Conservation (phyloP, 2,797 vertebrate genomes). For the Meda fulgida region DNA sequence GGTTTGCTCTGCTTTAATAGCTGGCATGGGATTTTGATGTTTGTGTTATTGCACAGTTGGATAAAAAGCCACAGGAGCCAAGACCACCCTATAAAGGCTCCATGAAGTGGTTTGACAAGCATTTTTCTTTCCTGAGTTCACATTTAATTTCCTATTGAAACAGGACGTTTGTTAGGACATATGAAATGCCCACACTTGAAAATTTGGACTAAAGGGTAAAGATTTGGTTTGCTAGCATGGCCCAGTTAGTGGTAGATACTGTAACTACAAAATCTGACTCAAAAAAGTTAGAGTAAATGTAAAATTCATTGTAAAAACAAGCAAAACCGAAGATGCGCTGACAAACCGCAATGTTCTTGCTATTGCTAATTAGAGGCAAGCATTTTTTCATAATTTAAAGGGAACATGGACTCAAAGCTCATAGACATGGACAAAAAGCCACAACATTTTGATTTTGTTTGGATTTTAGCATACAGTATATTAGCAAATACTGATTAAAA, state of each 20-base stretch:
- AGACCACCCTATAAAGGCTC: background rate
- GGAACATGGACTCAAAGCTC: background rate
- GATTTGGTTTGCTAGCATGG: background rate
- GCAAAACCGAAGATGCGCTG: background rate
- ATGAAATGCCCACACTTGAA: background rate
- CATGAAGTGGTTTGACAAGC: background rate
- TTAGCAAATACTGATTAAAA: background rate
- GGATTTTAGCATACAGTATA: background rate
- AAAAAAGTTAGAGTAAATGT: background rate
- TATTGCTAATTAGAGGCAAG: background rate
- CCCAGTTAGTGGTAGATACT: background rate
- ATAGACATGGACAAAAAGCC: background rate
- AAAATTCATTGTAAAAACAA: background rate
- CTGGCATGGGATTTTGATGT: background rate
- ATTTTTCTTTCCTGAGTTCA: background rate
- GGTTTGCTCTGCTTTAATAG: slow-evolving; percentile 8
- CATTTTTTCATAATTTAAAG: background rate
- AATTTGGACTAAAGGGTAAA: background rate
- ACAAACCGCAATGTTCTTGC: background rate
- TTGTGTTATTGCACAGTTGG: slow-evolving; percentile 15
- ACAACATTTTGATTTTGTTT: background rate
- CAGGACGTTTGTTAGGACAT: background rate
- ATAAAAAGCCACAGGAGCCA: slow-evolving; percentile 8
- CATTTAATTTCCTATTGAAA: background rate
- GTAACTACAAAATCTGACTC: background rate